These are phyloP conservation scores for Karalla daura DNA, from an alignment of 2,797 vertebrate genomes.

Conservation along the genomic window DNA sequence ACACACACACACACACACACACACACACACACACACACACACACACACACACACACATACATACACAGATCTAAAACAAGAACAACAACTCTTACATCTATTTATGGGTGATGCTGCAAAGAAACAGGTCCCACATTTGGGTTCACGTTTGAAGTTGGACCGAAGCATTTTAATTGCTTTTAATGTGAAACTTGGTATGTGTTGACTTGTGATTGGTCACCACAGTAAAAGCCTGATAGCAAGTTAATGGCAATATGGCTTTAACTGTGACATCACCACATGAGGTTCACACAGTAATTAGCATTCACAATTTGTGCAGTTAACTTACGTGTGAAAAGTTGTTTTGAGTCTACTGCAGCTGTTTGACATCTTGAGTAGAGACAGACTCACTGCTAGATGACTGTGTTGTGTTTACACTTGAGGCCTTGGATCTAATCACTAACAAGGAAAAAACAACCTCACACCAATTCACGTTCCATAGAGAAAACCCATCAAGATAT, in stretches of 20 bases:
- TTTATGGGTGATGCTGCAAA: neutral
- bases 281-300: neutral
- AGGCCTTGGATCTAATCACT: too few relatives aligned
- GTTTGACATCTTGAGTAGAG: neutral
- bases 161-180: neutral
- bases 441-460: too few relatives aligned
- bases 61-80: neutral
- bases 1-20: slow-evolving; percentile 14
- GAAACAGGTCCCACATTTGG: neutral
- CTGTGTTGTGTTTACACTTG: neutral
- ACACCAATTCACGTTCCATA: too few relatives aligned
- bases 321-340: neutral
- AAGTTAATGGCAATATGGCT: neutral
- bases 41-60: slow-evolving; percentile 14
- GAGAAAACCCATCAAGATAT: too few relatives aligned
- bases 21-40: slow-evolving; percentile 13
- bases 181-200: neutral
- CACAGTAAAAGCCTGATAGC: slow-evolving; percentile 10
- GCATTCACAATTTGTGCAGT: neutral
- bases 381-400: neutral
- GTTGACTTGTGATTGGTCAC: neutral
- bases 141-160: neutral
- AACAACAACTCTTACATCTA: neutral
- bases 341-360: too few relatives aligned
- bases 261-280: neutral